Conservation (phyloP, 2,113 vertebrate species). For the Anseranas semipalmata region DNA sequence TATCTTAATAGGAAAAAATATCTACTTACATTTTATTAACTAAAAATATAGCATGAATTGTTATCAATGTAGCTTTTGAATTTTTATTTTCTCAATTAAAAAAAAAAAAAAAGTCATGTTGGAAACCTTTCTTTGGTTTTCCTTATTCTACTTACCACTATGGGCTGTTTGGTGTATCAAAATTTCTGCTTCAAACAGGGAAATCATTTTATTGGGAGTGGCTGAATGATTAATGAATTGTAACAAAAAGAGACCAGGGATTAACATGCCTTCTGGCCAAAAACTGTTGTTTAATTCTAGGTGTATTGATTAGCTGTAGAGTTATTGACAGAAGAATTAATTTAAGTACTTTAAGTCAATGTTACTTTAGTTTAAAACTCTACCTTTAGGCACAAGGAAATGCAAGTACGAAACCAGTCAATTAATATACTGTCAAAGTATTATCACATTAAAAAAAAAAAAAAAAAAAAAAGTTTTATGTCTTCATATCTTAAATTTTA, state of each 20-base stretch:
- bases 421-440: conserved; percentile 62
- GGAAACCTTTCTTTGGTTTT: not conserved
- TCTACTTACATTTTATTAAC: conserved; percentile 62
- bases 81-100: conserved; percentile 11
- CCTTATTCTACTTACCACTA: not conserved
- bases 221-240: conserved; percentile 71
- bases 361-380: conserved; percentile 70
- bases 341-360: conserved; percentile 83
- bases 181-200: conserved; percentile 3
- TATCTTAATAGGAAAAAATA: conserved; percentile 68
- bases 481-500: conserved; percentile 26
- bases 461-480: not conserved
- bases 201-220: conserved; percentile 24
- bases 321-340: conserved; percentile 85
- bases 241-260: conserved; percentile 65
- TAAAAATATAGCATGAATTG: conserved; percentile 36
- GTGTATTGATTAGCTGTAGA: conserved; percentile 86
- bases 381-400: conserved; percentile 72
- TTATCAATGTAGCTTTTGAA: not conserved
- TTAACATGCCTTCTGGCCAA: conserved; percentile 78
- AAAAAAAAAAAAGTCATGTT: not conserved
- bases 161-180: not conserved
- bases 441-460: not conserved
- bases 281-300: conserved; percentile 78
- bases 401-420: conserved; percentile 43